A percentile compares a stretch with the other conserved stretches of the same genome.
Evolutionary conservation across 2,113 vertebrate genomes (phyloP).

Genomic region (Gymnarchus niloticus): DNA sequence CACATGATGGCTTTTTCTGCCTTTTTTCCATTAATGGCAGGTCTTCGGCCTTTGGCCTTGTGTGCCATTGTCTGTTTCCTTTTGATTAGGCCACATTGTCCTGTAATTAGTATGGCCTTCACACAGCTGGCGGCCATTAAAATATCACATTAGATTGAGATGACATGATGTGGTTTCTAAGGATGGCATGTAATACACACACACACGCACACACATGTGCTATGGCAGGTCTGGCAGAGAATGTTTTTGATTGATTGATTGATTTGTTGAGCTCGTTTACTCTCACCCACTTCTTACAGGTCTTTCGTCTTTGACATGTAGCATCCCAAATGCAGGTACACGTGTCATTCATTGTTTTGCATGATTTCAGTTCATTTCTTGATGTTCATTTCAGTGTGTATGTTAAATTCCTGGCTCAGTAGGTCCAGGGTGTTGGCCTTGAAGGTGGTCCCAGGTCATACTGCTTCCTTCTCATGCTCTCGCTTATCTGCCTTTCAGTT

Average conservation of each 20-base stretch:
- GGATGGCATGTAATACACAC: neutral
- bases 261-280: neutral
- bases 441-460: too few species aligned
- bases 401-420: neutral
- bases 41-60: conserved; percentile 29
- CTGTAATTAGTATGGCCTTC: conserved; percentile 56
- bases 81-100: conserved; percentile 62
- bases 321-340: neutral
- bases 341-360: neutral
- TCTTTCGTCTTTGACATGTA: too few species aligned
- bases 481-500: neutral
- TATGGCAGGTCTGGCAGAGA: neutral
- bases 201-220: neutral
- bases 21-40: conserved; percentile 19
- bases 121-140: conserved; percentile 21
- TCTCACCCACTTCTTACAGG: neutral
- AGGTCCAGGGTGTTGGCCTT: neutral
- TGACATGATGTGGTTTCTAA: neutral
- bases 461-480: neutral
- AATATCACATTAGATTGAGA: neutral
- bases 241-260: neutral
- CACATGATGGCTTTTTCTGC: conserved; percentile 38
- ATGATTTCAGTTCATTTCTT: neutral
- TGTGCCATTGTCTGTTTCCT: conserved; percentile 36
- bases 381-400: neutral